These are phyloP conservation scores for Tinea semifulvella DNA, from an alignment of 2,888 invertebrate genomes.

Conservation along the genomic window DNA sequence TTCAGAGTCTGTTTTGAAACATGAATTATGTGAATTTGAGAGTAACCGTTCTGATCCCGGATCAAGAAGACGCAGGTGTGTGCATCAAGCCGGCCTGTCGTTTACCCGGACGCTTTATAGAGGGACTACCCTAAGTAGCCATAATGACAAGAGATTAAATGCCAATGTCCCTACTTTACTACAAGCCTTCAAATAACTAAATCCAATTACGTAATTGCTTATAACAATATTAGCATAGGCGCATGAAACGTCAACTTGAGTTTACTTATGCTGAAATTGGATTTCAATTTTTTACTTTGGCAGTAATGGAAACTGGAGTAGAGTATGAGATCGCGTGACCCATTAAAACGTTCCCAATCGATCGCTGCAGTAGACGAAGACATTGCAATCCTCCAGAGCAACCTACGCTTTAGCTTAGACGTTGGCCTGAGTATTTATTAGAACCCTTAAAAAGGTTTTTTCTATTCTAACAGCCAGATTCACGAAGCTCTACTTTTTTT, in stretches of 20 bases:
- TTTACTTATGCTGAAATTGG: background rate
- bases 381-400: constrained; percentile 8
- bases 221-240: background rate
- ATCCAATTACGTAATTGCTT: background rate
- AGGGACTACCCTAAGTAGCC: constrained; percentile 15
- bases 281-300: background rate
- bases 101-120: constrained; percentile 31
- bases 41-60: constrained; percentile 38
- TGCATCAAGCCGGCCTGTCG: constrained; percentile 30
- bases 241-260: background rate
- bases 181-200: background rate
- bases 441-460: too few relatives aligned
- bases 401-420: constrained; percentile 3
- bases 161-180: background rate
- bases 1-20: too few relatives aligned
- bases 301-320: constrained; percentile 11
- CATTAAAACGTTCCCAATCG: constrained; percentile 12
- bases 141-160: background rate
- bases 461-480: too few relatives aligned
- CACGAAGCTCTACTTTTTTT: too few relatives aligned
- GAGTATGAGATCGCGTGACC: constrained; percentile 18
- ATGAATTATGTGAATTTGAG: too few relatives aligned
- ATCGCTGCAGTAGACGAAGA: constrained; percentile 9
- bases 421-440: constrained; percentile 9
- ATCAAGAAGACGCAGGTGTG: constrained; percentile 41